These are phyloP conservation scores for Matsumurasca onukii DNA, from an alignment of 1,140 invertebrate species.

Conservation along the genomic window DNA sequence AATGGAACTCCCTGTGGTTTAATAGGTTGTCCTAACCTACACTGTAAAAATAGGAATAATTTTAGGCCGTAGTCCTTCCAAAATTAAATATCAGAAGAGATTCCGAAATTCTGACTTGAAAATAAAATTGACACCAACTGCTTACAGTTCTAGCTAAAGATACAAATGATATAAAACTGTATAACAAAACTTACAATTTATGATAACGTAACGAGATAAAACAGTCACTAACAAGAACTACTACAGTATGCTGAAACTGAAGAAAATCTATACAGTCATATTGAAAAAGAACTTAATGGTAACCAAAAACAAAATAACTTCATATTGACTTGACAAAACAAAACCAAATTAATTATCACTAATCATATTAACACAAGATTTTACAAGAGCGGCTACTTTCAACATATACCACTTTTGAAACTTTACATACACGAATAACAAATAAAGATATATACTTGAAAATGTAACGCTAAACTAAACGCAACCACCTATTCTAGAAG, in stretches of 20 bases:
- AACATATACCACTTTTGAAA: too few relatives aligned
- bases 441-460: slow-evolving; percentile 10
- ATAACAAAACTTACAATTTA: slow-evolving; percentile 26
- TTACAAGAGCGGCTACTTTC: too few relatives aligned
- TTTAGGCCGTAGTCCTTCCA: too few relatives aligned
- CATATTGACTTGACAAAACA: not conserved
- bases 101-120: slow-evolving; percentile 7
- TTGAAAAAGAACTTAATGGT: slow-evolving; percentile 18
- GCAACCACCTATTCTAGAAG: slow-evolving; percentile 1
- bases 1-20: not conserved
- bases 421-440: slow-evolving; percentile 1
- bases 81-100: too few relatives aligned
- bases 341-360: not conserved
- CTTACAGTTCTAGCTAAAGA: too few relatives aligned
- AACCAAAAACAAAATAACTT: slow-evolving; percentile 22
- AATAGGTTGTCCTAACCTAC: too few relatives aligned
- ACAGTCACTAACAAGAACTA: slow-evolving; percentile 6
- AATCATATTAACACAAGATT: too few relatives aligned
- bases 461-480: slow-evolving; percentile 5
- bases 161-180: slow-evolving; percentile 24
- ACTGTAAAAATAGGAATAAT: too few relatives aligned
- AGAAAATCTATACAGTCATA: not conserved
- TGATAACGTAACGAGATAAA: slow-evolving; percentile 15
- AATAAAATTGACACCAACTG: too few relatives aligned
- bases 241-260: slow-evolving; percentile 3